phyloP scores from a whole-genome alignment of 2,888 invertebrate genomes.

The Spodoptera exigua region DNA sequence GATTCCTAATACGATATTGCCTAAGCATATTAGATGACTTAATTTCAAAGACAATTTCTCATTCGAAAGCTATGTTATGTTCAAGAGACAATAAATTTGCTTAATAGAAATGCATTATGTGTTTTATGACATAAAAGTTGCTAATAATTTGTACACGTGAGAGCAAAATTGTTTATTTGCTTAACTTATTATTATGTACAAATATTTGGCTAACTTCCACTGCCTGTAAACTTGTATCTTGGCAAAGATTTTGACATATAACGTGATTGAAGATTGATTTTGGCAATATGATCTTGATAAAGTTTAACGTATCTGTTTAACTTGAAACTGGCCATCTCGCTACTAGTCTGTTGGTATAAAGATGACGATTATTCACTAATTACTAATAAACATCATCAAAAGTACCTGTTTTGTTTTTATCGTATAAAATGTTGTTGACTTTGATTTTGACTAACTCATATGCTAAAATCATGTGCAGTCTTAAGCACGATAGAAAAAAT shows the following conservation, averaged over 20 bases:
- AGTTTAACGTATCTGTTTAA: neutral
- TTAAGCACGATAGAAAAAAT: no score
- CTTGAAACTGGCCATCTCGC: neutral
- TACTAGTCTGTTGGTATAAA: no score
- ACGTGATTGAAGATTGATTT: constrained; percentile 11
- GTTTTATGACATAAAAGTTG: constrained; percentile 19
- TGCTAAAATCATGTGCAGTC: no score
- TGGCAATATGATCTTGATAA: constrained; percentile 6
- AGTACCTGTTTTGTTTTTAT: no score
- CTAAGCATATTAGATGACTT: no score
- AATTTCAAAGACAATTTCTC: neutral
- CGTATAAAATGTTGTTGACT: no score
- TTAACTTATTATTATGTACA: no score
- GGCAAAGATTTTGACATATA: constrained; percentile 12
- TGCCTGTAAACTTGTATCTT: neutral
- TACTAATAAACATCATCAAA: no score
- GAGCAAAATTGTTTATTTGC: neutral
- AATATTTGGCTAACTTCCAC: neutral
- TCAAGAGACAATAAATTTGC: neutral
- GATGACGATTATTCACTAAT: no score
- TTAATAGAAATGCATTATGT: constrained; percentile 1
- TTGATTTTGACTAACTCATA: no score
- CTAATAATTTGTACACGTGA: constrained; percentile 23
- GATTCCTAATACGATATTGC: no score
- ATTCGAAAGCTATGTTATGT: neutral